phyloP scores from a whole-genome alignment of 2,888 invertebrate species.

The Cheilosia vulpina region DNA sequence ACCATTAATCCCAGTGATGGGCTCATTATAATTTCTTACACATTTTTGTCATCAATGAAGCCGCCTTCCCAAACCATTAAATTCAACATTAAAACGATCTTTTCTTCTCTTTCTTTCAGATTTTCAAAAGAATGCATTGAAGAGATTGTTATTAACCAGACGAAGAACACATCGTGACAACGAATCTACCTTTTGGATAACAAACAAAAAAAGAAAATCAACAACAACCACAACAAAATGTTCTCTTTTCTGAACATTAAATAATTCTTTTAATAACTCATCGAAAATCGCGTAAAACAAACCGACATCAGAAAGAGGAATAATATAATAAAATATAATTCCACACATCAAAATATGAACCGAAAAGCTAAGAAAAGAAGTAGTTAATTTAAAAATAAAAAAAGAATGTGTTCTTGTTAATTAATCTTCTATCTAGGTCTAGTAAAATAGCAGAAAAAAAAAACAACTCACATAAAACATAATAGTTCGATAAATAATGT shows the following conservation, averaged over 20 bases:
- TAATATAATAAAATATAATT: slow-evolving; percentile 55
- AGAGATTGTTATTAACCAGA: slow-evolving; percentile 65
- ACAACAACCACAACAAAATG: slow-evolving; percentile 44
- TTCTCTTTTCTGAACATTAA: slow-evolving; percentile 59
- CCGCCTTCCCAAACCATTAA: slow-evolving; percentile 57
- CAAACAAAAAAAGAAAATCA: slow-evolving; percentile 44
- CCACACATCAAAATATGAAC: slow-evolving; percentile 52
- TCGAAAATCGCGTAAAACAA: slow-evolving; percentile 68
- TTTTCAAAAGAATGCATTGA: slow-evolving; percentile 62
- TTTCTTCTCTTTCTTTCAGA: slow-evolving; percentile 59
- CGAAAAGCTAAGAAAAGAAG: slow-evolving; percentile 14
- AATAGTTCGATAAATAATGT: slow-evolving; percentile 66
- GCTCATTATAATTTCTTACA: slow-evolving; percentile 17
- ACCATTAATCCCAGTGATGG: slow-evolving; percentile 38
- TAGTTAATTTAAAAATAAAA: slow-evolving; percentile 48
- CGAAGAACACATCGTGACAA: slow-evolving; percentile 73
- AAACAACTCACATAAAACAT: slow-evolving; percentile 21
- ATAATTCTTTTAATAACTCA: slow-evolving; percentile 69
- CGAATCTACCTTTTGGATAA: slow-evolving; percentile 72
- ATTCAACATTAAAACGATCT: slow-evolving; percentile 32
- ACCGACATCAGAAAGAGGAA: slow-evolving; percentile 35
- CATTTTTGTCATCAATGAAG: slow-evolving; percentile 46
- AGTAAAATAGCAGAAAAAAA: slow-evolving; percentile 56
- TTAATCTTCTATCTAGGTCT: slow-evolving; percentile 56
- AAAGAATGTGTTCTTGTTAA: slow-evolving; percentile 72